These are phyloP conservation scores for Arbacia lixula DNA, from an alignment of 53 echinoderm and acorn worm genomes.

Conservation along the genomic window DNA sequence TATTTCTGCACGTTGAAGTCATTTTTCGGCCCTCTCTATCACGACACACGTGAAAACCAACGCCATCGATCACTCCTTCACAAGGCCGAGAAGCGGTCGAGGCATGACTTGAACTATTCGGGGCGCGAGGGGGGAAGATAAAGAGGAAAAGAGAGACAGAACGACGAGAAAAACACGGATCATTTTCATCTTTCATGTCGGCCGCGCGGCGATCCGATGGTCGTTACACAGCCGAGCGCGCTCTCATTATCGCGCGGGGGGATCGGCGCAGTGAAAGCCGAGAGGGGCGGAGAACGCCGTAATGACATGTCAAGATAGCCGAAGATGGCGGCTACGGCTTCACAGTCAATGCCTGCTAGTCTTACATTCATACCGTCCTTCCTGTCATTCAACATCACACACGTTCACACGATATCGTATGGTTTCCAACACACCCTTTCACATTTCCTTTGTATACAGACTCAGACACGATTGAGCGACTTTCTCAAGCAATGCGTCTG, in stretches of 20 bases:
- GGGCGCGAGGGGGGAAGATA: background rate
- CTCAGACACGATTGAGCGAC: too few relatives aligned
- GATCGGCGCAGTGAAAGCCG: conserved; percentile 35
- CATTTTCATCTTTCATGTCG: conserved; percentile 67
- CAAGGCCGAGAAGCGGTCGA: conserved; percentile 19
- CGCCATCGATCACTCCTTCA: background rate
- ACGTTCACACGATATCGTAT: too few relatives aligned
- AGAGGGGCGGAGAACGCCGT: conserved; percentile 47
- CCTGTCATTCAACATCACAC: too few relatives aligned
- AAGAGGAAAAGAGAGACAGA: background rate
- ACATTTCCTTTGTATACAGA: too few relatives aligned
- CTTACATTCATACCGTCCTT: too few relatives aligned
- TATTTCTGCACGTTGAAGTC: conserved; percentile 46
- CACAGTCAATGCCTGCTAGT: too few relatives aligned
- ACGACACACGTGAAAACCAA: conserved; percentile 11
- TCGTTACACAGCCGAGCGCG: conserved; percentile 52
- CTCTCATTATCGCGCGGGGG: conserved; percentile 42
- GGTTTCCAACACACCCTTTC: too few relatives aligned
- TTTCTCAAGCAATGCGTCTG: too few relatives aligned
- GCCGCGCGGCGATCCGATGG: conserved; percentile 47
- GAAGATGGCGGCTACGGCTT: conserved; percentile 9
- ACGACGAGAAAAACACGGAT: conserved; percentile 68
- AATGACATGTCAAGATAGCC: conserved; percentile 37
- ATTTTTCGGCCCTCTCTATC: background rate
- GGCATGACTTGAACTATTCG: background rate